Evolutionary conservation across 2,797 vertebrate genomes (phyloP), one percentile per base, ranked within the genome.

Genomic region (Acipenser oxyrinchus): DNA sequence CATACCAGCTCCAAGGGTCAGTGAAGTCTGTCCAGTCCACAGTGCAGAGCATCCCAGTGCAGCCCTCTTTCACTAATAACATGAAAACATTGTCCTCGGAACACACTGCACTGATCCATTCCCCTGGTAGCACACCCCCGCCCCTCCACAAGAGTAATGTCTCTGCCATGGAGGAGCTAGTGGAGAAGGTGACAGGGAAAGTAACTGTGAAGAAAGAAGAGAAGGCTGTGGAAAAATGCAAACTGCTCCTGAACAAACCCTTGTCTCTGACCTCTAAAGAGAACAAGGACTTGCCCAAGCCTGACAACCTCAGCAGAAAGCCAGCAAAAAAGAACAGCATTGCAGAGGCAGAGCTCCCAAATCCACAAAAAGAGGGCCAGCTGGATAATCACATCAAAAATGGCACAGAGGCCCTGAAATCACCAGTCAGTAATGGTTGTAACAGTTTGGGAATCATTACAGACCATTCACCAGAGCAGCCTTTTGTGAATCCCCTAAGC

Each of bases 141-240:
- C 94, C 91, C 1, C 93, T 88, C 76, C 94, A 93, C 79, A 96
- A 90, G 83, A 99, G 91, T 83, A 98, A 99, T 1, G 94, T 99
- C 7, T 89, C 93, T 7, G 96, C 96, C 60, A 99, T 98, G 96
- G 96, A 99, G 71, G 95, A 99, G 72, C 80, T 99, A 1, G 96
- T 99, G 66, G 95, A 96, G 84, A 99, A 99, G 76, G 94, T 99
- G 68, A 96, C 95, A 0, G 93, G 95, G 69, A 98, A 94, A 84
- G 91, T 86, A 70, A 83, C 72, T 0, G 72, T 91, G 51, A 96
- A 95, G 78, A 93, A 89, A 70, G 95, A 97, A 67, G 95, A 96
- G 70, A 91, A 88, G 75, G 66, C 75, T 6, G 11, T 72, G 0
- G 91, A 93, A 62, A 91, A 90, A 87, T 75, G 91, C 69, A 92